phyloP scores from a whole-genome alignment of 2,888 invertebrate species.

The Eupithecia subfuscata region DNA sequence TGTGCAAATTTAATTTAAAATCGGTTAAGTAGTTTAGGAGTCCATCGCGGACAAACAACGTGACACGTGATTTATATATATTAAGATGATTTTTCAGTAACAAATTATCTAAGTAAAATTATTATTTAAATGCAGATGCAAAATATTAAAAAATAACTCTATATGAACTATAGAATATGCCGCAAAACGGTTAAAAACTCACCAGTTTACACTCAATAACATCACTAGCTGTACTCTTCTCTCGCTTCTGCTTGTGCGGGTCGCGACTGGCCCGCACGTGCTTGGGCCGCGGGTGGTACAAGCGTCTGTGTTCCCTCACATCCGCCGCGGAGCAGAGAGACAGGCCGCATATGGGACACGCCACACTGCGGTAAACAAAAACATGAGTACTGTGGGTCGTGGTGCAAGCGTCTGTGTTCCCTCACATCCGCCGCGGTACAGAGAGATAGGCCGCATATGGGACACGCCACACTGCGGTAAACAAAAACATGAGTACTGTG shows the following conservation, averaged over 20 bases:
- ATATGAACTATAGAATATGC: no score
- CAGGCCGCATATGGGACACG: slow-evolving; percentile 24
- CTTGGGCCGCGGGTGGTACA: slow-evolving; percentile 32
- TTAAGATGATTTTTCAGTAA: no score
- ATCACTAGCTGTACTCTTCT: slow-evolving; percentile 9
- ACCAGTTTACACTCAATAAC: slow-evolving; percentile 33
- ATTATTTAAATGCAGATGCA: no score
- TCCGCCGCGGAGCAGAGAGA: slow-evolving; percentile 22
- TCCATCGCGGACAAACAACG: no score
- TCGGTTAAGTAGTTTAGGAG: no score
- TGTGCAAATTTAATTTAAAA: no score
- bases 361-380: background rate
- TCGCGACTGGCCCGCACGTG: slow-evolving; percentile 27
- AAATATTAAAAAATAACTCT: no score
- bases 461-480: slow-evolving; percentile 11
- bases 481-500: background rate
- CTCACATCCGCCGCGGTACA: slow-evolving; percentile 26
- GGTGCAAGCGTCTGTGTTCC: slow-evolving; percentile 32
- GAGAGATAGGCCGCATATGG: slow-evolving; percentile 23
- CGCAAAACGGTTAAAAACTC: background rate
- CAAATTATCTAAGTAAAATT: no score
- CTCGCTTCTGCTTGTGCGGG: slow-evolving; percentile 13
- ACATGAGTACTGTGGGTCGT: background rate
- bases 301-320: slow-evolving; percentile 34
- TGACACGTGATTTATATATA: no score